Base-by-base conservation (phyloP, 2,797 vertebrate genomes). In the Buceros bicornis region DNA sequence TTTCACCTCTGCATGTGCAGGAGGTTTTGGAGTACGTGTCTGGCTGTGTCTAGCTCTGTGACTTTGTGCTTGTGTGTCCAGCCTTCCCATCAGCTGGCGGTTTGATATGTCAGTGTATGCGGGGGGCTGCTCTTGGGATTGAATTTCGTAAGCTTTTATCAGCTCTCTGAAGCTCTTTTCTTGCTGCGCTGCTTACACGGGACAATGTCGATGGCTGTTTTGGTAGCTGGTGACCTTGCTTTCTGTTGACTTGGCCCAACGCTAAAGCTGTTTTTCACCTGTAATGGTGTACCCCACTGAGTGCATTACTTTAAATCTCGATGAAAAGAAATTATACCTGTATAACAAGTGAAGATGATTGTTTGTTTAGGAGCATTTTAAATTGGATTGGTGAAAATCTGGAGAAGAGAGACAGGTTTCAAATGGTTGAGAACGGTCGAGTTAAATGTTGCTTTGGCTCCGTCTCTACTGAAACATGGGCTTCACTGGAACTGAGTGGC, bases 391-490 rank as follows among this genome's bases (percentile, higher is more conserved):
- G 37, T 65, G 45, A 54, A 45, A 81, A 25, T 5, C 8, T 56
- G 33, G 7, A 51, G 20, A 14, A 31, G 16, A 47, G 8, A 37
- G 14, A 54, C 0, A 1, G 10, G n/a, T n/a, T 72, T 64, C 4
- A 28, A 25, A 13, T 20, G 2, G 24, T 71, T 51, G 18, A 2
- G 35, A 70, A 8, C 5, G 5, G 4, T 21, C 12, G 13, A 31
- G 26, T 28, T 72, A 64, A 89, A 37, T 1, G 5, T 29, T 61
- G 26, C 2, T 56, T 87, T 65, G 50, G 8, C 17, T 88, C 4
- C 0, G 0, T 40, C 14, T 10, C 3, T 12, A 21, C 25, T 51
- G 43, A 61, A 82, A 37, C 3, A 6, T 16, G 0, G 1, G 16
- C 7, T 73, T 76, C 2, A 4, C 5, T 67, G 16, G 3, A 88